These are phyloP conservation scores for Genyomyrus donnyi DNA, from an alignment of 2,113 vertebrate genomes.

Conservation along the genomic window DNA sequence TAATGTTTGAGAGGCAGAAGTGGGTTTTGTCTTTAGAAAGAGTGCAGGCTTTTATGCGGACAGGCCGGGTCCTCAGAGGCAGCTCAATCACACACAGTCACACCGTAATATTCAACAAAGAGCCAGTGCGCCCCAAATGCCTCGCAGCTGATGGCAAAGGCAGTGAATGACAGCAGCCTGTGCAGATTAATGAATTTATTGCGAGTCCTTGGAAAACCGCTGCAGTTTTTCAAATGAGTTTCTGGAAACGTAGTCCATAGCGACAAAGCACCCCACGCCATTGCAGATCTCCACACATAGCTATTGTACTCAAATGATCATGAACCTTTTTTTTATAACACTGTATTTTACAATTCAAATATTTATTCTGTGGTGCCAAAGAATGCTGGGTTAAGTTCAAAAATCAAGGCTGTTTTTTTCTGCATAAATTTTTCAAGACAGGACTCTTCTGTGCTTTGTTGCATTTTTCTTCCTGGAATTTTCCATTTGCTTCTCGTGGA, in stretches of 20 bases:
- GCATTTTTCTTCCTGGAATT: neutral
- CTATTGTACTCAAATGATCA: neutral
- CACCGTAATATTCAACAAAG: constrained; percentile 9
- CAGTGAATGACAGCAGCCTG: neutral
- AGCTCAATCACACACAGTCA: neutral
- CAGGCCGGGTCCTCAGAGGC: neutral
- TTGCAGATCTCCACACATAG: neutral
- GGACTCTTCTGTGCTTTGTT: neutral
- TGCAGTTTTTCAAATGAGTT: neutral
- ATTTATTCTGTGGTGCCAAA: neutral
- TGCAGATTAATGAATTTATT: neutral
- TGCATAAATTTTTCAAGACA: neutral
- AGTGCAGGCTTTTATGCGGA: neutral
- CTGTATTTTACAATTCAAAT: neutral
- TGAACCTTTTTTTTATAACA: neutral
- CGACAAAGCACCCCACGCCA: neutral
- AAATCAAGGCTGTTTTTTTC: neutral
- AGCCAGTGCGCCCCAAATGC: neutral
- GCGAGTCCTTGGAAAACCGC: neutral
- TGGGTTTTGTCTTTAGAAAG: constrained; percentile 4
- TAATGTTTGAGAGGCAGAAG: neutral
- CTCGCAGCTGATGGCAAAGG: neutral
- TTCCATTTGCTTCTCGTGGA: neutral
- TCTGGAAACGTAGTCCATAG: neutral
- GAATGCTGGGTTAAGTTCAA: neutral